Evolutionary conservation across 2,888 invertebrate species (phyloP), one percentile per base, ranked within the genome.

Genomic region (Xestia rhomboidea): DNA sequence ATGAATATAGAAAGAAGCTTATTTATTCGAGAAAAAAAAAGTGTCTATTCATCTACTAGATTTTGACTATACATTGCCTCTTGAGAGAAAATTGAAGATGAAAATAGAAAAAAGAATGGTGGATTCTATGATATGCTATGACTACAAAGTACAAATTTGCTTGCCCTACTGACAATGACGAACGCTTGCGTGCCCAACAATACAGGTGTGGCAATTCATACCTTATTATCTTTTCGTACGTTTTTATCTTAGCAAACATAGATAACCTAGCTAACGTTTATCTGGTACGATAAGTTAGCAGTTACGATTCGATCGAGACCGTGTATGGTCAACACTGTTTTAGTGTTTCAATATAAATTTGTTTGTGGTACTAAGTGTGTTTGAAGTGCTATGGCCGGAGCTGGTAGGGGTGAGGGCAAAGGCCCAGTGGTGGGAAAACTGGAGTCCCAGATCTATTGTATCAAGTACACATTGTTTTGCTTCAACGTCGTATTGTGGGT

Each of bases 401-500:
- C 95, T 87, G 97, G 97, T 49, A 96, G 94, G 89, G 96, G 96
- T 13, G 92, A 93, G 79, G 97, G 97, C 67, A 94, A 95, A 81
- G 97, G 97, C 76, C 94, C 95, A 77, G 96, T 95, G 6, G 95
- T 96, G 46, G 97, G 97, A 69, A 97, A 97, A 91, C 95, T 98
- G 90, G 98, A 98, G 92, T 98, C 98, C 86, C 98, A 98, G 92
- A 98, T 98, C 90, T 98, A 98, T 84, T 97, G 98, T 91, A 97
- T 98, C 84, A 98, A 98, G 94, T 98, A 98, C 94, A 98, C 98
- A 68, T 95, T 99, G 84, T 98, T 98, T 90, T 98, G 98, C 91
- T 97, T 98, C 94, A 98, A 98, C 93, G 97, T 98, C 72, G 97
- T 98, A 72, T 95, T 98, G 90, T 98, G 98, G 98, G 98, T 98